These are phyloP conservation scores for Rostratula benghalensis DNA, from an alignment of 2,113 vertebrate genomes.

Conservation along the genomic window DNA sequence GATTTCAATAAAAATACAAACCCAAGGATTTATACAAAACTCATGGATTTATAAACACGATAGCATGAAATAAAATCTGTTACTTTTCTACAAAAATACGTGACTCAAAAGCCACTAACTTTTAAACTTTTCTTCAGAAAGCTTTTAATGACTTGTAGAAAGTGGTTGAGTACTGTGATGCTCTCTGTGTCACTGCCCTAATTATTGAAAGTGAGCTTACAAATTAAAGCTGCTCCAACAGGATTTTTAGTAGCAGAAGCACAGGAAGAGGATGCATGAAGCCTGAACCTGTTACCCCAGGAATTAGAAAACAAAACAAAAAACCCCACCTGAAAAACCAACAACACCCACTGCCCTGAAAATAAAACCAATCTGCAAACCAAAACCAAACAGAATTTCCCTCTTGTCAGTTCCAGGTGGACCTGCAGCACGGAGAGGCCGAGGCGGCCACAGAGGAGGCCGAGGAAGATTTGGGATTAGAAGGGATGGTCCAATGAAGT, in stretches of 20 bases:
- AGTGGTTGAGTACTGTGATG: not conserved
- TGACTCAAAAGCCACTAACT: not conserved
- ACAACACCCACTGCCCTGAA: not conserved
- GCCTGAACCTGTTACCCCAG: not conserved
- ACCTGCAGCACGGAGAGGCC: conserved; percentile 79
- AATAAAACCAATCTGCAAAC: not conserved
- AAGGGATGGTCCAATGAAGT: conserved; percentile 94
- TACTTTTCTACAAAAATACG: not conserved
- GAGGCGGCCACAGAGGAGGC: conserved; percentile 90
- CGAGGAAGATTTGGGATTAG: conserved; percentile 88
- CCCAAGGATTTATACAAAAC: not conserved
- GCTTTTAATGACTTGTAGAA: not conserved
- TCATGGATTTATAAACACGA: not conserved
- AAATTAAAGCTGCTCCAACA: not conserved
- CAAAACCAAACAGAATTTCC: not conserved
- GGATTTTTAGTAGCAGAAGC: not conserved
- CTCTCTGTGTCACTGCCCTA: not conserved
- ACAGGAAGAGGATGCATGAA: not conserved
- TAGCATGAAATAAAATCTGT: not conserved
- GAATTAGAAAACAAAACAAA: not conserved
- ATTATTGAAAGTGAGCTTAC: not conserved
- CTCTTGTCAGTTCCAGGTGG: conserved; percentile 70
- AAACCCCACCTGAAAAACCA: not conserved
- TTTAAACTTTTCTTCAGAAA: not conserved
- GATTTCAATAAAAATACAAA: not conserved